Percentiles rank a stretch among this genome's conserved stretches.
phyloP scores from a whole-genome alignment of 2,113 vertebrate genomes.

The Sapajus apella region DNA sequence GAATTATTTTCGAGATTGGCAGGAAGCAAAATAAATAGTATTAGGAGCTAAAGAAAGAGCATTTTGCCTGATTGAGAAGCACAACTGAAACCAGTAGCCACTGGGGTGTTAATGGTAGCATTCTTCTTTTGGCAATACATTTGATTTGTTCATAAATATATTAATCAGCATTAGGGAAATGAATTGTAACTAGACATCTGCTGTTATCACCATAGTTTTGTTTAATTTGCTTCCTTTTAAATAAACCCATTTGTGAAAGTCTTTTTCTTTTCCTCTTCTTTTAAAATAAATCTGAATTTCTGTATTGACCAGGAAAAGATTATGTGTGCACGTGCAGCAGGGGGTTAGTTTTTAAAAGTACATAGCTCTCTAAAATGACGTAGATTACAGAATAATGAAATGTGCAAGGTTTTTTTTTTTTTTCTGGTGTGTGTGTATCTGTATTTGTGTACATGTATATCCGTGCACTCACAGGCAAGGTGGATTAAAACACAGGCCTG shows the following conservation, averaged over 20 bases:
- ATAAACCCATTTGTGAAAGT: constrained; percentile 62
- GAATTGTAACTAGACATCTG: constrained; percentile 55
- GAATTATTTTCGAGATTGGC: constrained; percentile 64
- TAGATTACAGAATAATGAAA: constrained; percentile 55
- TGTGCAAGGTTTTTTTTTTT: not conserved
- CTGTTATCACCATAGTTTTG: constrained; percentile 53
- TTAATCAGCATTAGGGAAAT: constrained; percentile 42
- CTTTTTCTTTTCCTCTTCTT: not conserved
- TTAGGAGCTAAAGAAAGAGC: not conserved
- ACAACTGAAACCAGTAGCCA: constrained; percentile 26
- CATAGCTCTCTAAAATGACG: not conserved
- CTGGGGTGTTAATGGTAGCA: not conserved
- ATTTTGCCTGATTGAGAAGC: constrained; percentile 42
- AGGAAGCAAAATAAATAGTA: constrained; percentile 67
- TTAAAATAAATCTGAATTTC: constrained; percentile 60
- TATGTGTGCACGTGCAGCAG: not conserved
- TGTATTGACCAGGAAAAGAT: constrained; percentile 45
- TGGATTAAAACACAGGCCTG: constrained; percentile 70
- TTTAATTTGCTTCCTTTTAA: constrained; percentile 69
- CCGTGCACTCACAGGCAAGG: not conserved
- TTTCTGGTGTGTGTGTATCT: not conserved
- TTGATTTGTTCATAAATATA: constrained; percentile 54
- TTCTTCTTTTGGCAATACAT: constrained; percentile 12
- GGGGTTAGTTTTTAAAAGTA: constrained; percentile 47
- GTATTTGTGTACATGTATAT: not conserved